Evolutionary conservation across 2,797 vertebrate species (phyloP).

Genomic region (Eleutherodactylus coqui): DNA sequence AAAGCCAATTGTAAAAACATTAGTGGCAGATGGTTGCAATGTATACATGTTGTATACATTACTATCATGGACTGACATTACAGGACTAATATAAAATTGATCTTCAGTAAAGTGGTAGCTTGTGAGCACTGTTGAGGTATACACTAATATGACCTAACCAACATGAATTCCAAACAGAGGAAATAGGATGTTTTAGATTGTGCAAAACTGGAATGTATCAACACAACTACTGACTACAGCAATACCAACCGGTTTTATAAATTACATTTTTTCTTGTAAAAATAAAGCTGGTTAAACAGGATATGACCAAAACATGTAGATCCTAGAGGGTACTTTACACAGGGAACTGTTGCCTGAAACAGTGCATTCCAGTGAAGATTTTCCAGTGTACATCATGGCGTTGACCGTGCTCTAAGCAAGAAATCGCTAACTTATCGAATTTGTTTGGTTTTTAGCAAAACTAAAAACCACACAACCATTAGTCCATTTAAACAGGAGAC

Average conservation of each 20-base stretch:
- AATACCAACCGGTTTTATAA: not conserved
- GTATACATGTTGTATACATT: not conserved
- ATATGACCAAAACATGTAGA: not conserved
- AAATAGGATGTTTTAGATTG: not conserved
- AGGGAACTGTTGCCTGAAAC: too few relatives aligned
- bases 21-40: slow-evolving; percentile 6
- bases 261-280: not conserved
- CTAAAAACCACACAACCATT: too few relatives aligned
- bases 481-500: too few relatives aligned
- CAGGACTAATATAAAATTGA: not conserved
- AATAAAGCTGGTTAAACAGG: not conserved
- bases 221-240: not conserved
- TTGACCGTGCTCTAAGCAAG: too few relatives aligned
- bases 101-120: not conserved
- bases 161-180: not conserved
- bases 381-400: too few relatives aligned
- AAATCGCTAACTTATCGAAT: too few relatives aligned
- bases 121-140: not conserved
- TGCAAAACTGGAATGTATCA: not conserved
- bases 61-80: not conserved
- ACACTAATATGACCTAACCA: not conserved
- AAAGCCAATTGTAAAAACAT: not conserved
- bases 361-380: too few relatives aligned
- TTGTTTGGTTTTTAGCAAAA: too few relatives aligned
- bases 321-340: not conserved